Evolutionary conservation across 2,888 invertebrate species (phyloP), one percentile per base, ranked within the genome.

Genomic region (Myopa testacea): DNA sequence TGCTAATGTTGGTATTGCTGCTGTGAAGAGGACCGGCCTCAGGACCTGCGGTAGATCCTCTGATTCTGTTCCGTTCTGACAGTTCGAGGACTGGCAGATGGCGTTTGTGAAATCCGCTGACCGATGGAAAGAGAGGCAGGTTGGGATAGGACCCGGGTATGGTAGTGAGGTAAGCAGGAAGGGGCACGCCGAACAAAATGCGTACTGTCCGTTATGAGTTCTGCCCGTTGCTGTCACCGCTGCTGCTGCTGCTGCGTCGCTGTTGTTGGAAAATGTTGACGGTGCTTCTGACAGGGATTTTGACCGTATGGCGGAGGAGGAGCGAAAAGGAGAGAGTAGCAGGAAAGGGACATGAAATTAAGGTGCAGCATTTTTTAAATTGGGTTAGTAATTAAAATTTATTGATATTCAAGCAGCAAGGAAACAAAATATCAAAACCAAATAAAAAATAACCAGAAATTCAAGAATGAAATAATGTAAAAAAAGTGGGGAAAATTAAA

Each of bases 311-410:
- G 45, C 45, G 45, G 3, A 7, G 12, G 5, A 67, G 40, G n/a
- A 40, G 38, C 1, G 67, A 37, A n/a, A 37, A 12, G 65, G 65
- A 37, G 12, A 37, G 26, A 16, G n/a, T 1, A 58, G 58, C 52
- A 52, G 10, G 52, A 10, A 45, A 45, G 6, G 45, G 45, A 45
- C 45, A 45, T 10, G 45, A 45, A 45, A 8, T 45, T 12, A 50
- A 19, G 34, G 14, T 62, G 38, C 74, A 34, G 45, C 5, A 19
- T 68, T 73, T 77, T 45, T 73, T 77, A 26, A 77, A 77, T 68
- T 77, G 77, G 77, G 77, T 77, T 77, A 77, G 73, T 77, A 73
- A 77, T 77, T 77, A 71, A 73, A 67, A 73, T 68, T 73, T 77
- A 68, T 77, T 73, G 77, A 45, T 69, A 75, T 69, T 58, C 60